Evolutionary conservation across 2,113 vertebrate genomes (phyloP).

Genomic region (Myotis davidii): DNA sequence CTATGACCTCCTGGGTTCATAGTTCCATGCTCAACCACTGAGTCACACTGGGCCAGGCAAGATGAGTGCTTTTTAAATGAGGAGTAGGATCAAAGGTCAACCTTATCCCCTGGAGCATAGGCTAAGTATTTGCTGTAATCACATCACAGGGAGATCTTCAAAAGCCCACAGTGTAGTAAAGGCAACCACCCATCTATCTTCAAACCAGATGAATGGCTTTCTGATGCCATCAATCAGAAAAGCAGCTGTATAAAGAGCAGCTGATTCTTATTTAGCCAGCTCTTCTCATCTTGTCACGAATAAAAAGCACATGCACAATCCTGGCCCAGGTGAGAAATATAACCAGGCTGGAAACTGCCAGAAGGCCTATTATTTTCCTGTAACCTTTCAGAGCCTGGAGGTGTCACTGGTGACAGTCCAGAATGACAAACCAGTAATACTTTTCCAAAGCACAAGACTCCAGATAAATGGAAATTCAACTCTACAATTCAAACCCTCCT

Average conservation of each 20-base stretch:
- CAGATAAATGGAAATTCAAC: not conserved
- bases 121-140: constrained; percentile 32
- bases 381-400: not conserved
- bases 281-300: constrained; percentile 44
- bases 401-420: constrained; percentile 27
- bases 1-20: no score
- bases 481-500: not conserved
- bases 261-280: constrained; percentile 45
- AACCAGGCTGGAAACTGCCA: not conserved
- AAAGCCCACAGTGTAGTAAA: not conserved
- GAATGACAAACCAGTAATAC: not conserved
- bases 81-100: constrained; percentile 51
- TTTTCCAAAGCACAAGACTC: not conserved
- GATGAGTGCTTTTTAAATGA: not conserved
- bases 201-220: not conserved
- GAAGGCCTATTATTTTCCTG: constrained; percentile 2
- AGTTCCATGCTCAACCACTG: no score
- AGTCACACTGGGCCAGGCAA: no score
- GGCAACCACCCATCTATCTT: constrained; percentile 40
- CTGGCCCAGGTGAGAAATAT: constrained; percentile 16
- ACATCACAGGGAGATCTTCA: constrained; percentile 48
- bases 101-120: constrained; percentile 37
- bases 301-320: not conserved
- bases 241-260: not conserved
- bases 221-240: constrained; percentile 45